Conservation (phyloP, 2,113 vertebrate genomes). For the Hystrix brachyura region DNA sequence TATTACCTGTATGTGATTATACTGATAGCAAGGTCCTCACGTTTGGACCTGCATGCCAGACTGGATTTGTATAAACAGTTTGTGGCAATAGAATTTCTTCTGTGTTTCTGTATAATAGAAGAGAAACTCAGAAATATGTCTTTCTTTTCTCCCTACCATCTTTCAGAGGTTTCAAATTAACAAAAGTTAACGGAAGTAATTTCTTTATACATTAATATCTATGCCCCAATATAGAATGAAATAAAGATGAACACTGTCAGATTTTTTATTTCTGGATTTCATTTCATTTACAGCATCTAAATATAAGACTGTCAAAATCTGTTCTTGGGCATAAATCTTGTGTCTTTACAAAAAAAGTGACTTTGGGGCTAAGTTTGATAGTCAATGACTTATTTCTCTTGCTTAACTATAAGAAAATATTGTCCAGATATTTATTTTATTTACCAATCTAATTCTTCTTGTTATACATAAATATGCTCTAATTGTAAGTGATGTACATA, state of each 20-base stretch:
- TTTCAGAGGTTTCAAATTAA: constrained; percentile 24
- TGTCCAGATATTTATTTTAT: not conserved
- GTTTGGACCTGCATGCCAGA: not conserved
- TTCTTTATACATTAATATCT: not conserved
- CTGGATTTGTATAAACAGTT: constrained; percentile 48
- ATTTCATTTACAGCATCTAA: not conserved
- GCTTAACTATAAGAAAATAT: not conserved
- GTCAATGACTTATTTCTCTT: constrained; percentile 5
- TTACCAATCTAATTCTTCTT: not conserved
- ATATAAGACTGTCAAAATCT: not conserved
- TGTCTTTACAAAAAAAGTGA: not conserved
- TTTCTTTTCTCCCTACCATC: not conserved
- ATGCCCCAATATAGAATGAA: not conserved
- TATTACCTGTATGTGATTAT: constrained; percentile 23
- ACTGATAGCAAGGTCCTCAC: not conserved
- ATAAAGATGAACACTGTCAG: not conserved
- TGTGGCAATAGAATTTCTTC: not conserved
- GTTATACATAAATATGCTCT: not conserved
- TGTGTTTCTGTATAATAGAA: not conserved
- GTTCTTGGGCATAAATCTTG: not conserved
- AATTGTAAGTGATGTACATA: not conserved
- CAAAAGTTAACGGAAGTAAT: not conserved
- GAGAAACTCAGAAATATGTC: not conserved
- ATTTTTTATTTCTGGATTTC: constrained; percentile 51
- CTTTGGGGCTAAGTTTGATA: not conserved